Base-by-base conservation (phyloP, 2,797 vertebrate species). In the Mormyrus hasselquistii region DNA sequence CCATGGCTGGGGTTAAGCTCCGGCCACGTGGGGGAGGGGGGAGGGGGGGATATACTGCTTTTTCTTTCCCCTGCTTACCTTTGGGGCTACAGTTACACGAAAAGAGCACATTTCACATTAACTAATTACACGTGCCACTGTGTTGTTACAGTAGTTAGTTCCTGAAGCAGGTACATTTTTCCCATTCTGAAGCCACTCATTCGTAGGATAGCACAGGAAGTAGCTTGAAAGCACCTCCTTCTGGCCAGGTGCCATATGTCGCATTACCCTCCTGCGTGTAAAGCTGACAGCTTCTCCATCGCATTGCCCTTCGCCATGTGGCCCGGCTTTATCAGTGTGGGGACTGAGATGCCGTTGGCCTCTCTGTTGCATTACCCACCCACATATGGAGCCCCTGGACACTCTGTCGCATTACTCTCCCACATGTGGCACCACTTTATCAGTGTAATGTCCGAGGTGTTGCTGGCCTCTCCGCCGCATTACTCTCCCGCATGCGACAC, bases 241-340 rank as follows among this genome's bases (percentile, higher is more conserved):
- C 53, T 22, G 88, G 88, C 88, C 6, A 29, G 6, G 49, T 87
- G 59, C 88, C 88, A 76, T 14, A 1, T n/a, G 47, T 62, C 25
- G 50, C 88, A 89, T 87, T 89, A 87, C 84, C 49, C 19, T 52
- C 83, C 38, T 16, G 65, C 12, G 4, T 34, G 29, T 29, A 34
- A 34, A 69, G 65, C 65, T 49, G 38, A 25, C 22, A 86, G 49
- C 4, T 41, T 41, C 57, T 87, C 59, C 19, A 9, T 59, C 41
- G 50, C 88, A 89, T 89, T 89, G 73, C 84, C 29, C 19, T 52
- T 59, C 29, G 29, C 14, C 44, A 25, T 44, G 57, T 12, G 9
- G 12, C n/a, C 41, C 9, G 29, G 59, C 29, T 73, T 89, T 89
- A 89, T 86, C 69, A 87, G 83, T 73, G n/a, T 34, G 16, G 65